Conservation (phyloP, 1,140 invertebrate genomes). For the Hyles euphorbiae region DNA sequence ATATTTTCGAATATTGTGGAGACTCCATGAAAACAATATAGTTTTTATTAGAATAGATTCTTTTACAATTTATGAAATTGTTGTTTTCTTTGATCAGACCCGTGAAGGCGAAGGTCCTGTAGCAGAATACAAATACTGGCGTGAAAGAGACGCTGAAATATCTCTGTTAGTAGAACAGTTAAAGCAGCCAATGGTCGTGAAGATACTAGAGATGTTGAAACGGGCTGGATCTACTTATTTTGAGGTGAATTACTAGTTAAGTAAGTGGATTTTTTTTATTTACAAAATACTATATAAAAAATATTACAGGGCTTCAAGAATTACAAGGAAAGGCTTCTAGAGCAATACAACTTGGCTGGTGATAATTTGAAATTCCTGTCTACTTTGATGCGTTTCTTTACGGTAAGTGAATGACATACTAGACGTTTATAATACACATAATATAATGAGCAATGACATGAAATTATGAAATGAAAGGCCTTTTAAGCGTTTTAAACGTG, state of each 20-base stretch:
- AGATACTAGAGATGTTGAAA: conserved; percentile 71
- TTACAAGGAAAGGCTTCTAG: conserved; percentile 77
- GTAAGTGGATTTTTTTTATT: background rate
- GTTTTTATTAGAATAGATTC: too few relatives aligned
- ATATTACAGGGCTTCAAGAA: conserved; percentile 47
- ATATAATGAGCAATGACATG: too few relatives aligned
- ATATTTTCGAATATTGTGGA: too few relatives aligned
- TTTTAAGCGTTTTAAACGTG: too few relatives aligned
- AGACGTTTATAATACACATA: too few relatives aligned
- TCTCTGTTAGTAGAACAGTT: conserved; percentile 88
- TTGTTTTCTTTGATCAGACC: conserved; percentile 30
- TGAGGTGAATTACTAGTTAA: conserved; percentile 25
- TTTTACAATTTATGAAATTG: too few relatives aligned
- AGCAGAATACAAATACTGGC: conserved; percentile 90
- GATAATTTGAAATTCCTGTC: conserved; percentile 91
- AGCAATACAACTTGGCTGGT: conserved; percentile 84
- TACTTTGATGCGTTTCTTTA: conserved; percentile 87
- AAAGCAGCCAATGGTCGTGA: conserved; percentile 80
- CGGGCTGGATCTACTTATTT: conserved; percentile 39
- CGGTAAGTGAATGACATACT: conserved; percentile 69
- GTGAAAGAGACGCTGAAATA: conserved; percentile 83
- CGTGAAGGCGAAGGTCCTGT: conserved; percentile 84
- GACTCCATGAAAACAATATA: too few relatives aligned
- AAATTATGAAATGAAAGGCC: too few relatives aligned
- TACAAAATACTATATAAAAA: conserved; percentile 1